These are phyloP conservation scores for Apis cerana DNA, from an alignment of 1,140 invertebrate species.

Conservation along the genomic window DNA sequence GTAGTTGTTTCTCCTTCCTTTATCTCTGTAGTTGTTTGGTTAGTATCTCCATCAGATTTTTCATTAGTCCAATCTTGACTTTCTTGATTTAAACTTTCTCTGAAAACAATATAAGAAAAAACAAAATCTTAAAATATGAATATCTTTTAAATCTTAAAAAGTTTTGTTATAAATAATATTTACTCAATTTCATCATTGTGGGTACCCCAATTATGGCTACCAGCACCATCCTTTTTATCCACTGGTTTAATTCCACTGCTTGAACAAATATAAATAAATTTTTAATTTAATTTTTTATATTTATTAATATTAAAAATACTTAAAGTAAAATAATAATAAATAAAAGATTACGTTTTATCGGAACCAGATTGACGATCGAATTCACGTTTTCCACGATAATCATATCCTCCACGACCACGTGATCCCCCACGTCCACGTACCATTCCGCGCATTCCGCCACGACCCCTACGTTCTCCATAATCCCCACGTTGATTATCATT, in stretches of 20 bases:
- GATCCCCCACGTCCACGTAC: slow-evolving; percentile 76
- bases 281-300: too few relatives aligned
- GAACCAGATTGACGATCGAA: slow-evolving; percentile 97
- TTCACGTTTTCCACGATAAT: slow-evolving; percentile 92
- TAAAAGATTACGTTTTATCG: slow-evolving; percentile 91
- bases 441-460: slow-evolving; percentile 64
- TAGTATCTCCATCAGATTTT: slow-evolving; percentile 74
- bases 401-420: slow-evolving; percentile 82
- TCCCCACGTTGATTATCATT: slow-evolving; percentile 69
- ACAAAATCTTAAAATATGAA: not conserved
- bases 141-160: not conserved
- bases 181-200: slow-evolving; percentile 94
- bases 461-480: slow-evolving; percentile 64
- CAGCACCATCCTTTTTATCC: slow-evolving; percentile 96
- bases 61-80: slow-evolving; percentile 80
- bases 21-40: slow-evolving; percentile 68
- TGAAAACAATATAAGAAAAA: slow-evolving; percentile 42
- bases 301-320: not conserved
- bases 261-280: not conserved
- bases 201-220: slow-evolving; percentile 97
- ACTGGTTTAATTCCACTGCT: slow-evolving; percentile 94
- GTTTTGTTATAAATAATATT: slow-evolving; percentile 67
- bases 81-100: slow-evolving; percentile 78
- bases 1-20: slow-evolving; percentile 77
- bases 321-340: not conserved